Conservation (phyloP, 2,113 vertebrate genomes). For the Prionailurus viverrinus region DNA sequence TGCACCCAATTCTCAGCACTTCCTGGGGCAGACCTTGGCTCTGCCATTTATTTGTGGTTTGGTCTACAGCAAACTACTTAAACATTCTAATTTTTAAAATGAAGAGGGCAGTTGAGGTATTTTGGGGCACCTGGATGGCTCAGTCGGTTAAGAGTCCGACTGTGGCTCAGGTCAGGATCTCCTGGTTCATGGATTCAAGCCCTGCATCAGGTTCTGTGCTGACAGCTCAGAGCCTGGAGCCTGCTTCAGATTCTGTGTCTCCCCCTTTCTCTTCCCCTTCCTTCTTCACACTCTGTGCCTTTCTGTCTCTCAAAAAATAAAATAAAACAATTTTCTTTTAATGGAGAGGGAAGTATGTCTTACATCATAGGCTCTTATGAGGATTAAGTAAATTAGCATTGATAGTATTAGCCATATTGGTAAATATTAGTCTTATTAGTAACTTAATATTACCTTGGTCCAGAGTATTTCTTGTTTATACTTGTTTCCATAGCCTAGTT, state of each 20-base stretch:
- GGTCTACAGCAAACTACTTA: background rate
- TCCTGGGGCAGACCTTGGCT: background rate
- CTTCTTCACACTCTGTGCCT: no score
- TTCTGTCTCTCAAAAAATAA: no score
- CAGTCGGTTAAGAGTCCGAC: no score
- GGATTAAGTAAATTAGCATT: background rate
- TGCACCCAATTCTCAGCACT: background rate
- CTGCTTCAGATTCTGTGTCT: no score
- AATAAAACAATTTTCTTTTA: background rate
- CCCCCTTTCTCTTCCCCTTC: no score
- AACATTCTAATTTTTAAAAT: background rate
- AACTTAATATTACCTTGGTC: background rate
- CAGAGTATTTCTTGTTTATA: background rate
- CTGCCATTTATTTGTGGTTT: background rate
- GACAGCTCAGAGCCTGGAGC: no score
- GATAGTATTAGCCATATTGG: background rate
- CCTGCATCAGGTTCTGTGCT: no score
- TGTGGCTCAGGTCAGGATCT: no score
- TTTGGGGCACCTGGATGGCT: no score
- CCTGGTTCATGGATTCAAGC: no score
- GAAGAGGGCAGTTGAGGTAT: background rate
- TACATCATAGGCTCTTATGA: background rate
- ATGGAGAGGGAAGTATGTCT: background rate
- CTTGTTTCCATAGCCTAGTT: background rate
- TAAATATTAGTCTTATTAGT: background rate